phyloP scores from a whole-genome alignment of 2,113 vertebrate species.

The Cinclus cinclus region DNA sequence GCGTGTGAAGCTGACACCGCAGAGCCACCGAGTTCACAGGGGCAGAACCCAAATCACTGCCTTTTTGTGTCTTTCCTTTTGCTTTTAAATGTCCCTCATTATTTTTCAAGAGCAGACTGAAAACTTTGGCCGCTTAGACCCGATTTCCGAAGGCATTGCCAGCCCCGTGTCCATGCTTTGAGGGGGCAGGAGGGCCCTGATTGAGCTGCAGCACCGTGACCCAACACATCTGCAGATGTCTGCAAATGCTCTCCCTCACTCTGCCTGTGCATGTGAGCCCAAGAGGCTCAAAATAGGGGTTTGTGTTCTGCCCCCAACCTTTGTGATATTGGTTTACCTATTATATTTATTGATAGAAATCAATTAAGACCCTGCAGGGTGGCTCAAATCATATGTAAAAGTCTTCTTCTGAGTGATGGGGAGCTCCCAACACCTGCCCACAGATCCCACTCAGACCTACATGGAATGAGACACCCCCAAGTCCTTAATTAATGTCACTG shows the following conservation, averaged over 20 bases:
- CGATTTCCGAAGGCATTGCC: neutral
- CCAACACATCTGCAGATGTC: neutral
- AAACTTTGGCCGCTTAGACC: neutral
- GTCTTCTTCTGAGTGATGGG: neutral
- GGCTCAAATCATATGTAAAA: neutral
- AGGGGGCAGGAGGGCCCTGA: neutral
- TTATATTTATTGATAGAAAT: neutral
- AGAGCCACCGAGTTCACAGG: neutral
- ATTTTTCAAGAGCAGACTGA: neutral
- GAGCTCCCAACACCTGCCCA: neutral
- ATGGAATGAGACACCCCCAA: accelerated
- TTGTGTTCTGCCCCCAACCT: neutral
- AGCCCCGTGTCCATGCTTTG: accelerated
- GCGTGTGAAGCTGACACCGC: neutral
- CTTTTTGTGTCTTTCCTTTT: neutral
- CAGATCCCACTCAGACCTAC: accelerated
- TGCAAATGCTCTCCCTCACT: neutral
- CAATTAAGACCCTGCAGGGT: neutral
- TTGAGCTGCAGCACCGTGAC: accelerated
- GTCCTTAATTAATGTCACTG: neutral
- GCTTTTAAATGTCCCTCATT: neutral
- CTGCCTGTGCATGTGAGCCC: accelerated
- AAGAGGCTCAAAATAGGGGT: accelerated
- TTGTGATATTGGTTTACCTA: neutral
- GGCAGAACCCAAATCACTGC: neutral